phyloP scores from a whole-genome alignment of 2,113 vertebrate genomes.

The Nansenia antarctica region DNA sequence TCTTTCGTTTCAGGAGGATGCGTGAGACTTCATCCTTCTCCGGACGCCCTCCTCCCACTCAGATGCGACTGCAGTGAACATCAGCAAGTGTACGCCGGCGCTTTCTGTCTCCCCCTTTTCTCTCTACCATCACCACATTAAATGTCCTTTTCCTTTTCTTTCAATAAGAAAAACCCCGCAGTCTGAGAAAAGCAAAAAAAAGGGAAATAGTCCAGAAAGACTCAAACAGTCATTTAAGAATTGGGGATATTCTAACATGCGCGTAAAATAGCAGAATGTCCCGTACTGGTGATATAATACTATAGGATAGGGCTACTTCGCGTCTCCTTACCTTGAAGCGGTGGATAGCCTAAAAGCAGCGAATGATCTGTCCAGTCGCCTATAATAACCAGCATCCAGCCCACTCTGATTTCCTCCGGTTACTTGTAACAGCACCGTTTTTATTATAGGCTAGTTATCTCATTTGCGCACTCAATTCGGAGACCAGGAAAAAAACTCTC shows the following conservation, averaged over 20 bases:
- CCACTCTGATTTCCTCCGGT: slow-evolving; percentile 34
- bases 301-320: slow-evolving; percentile 26
- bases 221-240: slow-evolving; percentile 12
- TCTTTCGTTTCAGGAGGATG: slow-evolving; percentile 53
- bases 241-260: slow-evolving; percentile 24
- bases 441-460: slow-evolving; percentile 42
- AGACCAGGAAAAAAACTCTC: slow-evolving; percentile 34
- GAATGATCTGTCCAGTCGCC: slow-evolving; percentile 46
- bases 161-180: slow-evolving; percentile 13
- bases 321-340: slow-evolving; percentile 31
- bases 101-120: slow-evolving; percentile 14
- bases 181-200: slow-evolving; percentile 13
- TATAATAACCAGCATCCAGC: slow-evolving; percentile 24
- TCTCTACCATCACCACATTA: neutral
- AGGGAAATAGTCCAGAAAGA: slow-evolving; percentile 32
- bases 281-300: slow-evolving; percentile 38
- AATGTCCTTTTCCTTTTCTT: slow-evolving; percentile 25
- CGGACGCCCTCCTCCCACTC: slow-evolving; percentile 60
- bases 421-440: slow-evolving; percentile 39
- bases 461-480: slow-evolving; percentile 20
- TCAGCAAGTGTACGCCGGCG: slow-evolving; percentile 56
- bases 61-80: slow-evolving; percentile 66
- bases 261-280: slow-evolving; percentile 55
- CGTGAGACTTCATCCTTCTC: slow-evolving; percentile 68
- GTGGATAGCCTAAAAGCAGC: slow-evolving; percentile 23